Conservation (phyloP, 2,888 invertebrate species). For the Drosophila infuscata region DNA sequence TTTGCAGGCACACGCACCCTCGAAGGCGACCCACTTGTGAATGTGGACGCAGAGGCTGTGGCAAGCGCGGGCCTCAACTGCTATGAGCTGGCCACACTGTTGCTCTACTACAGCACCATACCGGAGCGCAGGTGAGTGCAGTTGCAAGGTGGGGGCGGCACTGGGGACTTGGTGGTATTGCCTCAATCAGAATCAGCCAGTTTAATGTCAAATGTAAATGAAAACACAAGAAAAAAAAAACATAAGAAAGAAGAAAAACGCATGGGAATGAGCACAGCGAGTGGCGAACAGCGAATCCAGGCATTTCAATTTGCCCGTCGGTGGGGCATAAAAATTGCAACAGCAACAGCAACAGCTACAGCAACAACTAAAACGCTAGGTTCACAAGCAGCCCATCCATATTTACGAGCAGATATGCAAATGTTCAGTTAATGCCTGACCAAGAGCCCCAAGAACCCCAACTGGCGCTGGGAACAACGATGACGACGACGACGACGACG, state of each 20-base stretch:
- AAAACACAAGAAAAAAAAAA: neutral
- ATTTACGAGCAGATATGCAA: constrained; percentile 80
- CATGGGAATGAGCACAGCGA: constrained; percentile 76
- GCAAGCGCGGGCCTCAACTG: constrained; percentile 87
- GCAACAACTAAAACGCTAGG: constrained; percentile 13
- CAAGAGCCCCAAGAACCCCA: constrained; percentile 43
- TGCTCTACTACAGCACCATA: constrained; percentile 90
- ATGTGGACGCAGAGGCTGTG: constrained; percentile 88
- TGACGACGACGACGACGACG: constrained; percentile 23
- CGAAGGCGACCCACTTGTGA: constrained; percentile 88
- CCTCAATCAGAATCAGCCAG: constrained; percentile 75
- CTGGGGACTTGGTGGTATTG: constrained; percentile 25
- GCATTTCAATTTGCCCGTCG: constrained; percentile 72
- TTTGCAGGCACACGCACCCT: constrained; percentile 88
- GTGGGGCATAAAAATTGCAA: constrained; percentile 8
- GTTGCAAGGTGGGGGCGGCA: constrained; percentile 16
- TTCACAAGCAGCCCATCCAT: constrained; percentile 72
- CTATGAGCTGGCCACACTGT: constrained; percentile 89
- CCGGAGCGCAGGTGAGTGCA: constrained; percentile 87
- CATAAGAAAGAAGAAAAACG: constrained; percentile 40
- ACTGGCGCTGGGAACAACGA: constrained; percentile 69
- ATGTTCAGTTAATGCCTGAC: constrained; percentile 72
- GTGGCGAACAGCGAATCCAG: constrained; percentile 43
- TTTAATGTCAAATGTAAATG: constrained; percentile 73
- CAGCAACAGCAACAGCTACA: neutral